Evolutionary conservation across 2,888 invertebrate genomes (phyloP).

Genomic region (Drosophila aldrichi): DNA sequence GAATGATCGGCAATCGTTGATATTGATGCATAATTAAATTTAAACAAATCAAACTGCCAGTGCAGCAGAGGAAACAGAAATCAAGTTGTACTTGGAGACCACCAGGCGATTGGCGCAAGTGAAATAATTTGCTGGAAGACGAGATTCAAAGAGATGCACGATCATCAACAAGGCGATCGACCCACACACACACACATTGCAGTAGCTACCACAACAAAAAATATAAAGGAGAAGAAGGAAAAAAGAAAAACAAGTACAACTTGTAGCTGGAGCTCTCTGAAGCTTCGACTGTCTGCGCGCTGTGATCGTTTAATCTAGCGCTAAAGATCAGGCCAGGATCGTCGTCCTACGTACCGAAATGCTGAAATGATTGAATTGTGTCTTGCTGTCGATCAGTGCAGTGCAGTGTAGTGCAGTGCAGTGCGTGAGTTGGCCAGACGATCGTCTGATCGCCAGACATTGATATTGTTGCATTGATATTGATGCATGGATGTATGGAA

Average conservation of each 20-base stretch:
- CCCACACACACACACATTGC: slow-evolving; percentile 61
- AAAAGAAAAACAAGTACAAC: slow-evolving; percentile 59
- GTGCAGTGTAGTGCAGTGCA: slow-evolving; percentile 50
- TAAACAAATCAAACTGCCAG: slow-evolving; percentile 81
- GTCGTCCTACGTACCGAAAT: slow-evolving; percentile 65
- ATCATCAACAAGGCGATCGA: slow-evolving; percentile 44
- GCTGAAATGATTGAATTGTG: slow-evolving; percentile 83
- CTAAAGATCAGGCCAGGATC: slow-evolving; percentile 74
- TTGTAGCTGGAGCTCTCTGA: slow-evolving; percentile 19
- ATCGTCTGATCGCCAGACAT: slow-evolving; percentile 62
- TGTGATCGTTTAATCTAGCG: slow-evolving; percentile 83
- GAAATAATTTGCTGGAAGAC: slow-evolving; percentile 76
- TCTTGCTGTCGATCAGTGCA: slow-evolving; percentile 74
- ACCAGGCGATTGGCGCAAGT: slow-evolving; percentile 69
- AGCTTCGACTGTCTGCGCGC: slow-evolving; percentile 61
- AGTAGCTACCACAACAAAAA: slow-evolving; percentile 20
- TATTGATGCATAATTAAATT: slow-evolving; percentile 78
- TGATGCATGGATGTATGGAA: slow-evolving; percentile 40
- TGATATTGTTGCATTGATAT: slow-evolving; percentile 43
- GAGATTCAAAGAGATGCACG: slow-evolving; percentile 43
- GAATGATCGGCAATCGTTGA: slow-evolving; percentile 69
- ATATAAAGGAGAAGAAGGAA: not conserved
- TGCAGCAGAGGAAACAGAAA: slow-evolving; percentile 80
- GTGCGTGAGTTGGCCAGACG: slow-evolving; percentile 65
- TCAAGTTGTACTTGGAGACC: slow-evolving; percentile 80